Percentiles rank a stretch among this genome's conserved stretches.
These are phyloP conservation scores for Doryteuthis pealeii DNA, from an alignment of 1,140 invertebrate species.

Conservation along the genomic window DNA sequence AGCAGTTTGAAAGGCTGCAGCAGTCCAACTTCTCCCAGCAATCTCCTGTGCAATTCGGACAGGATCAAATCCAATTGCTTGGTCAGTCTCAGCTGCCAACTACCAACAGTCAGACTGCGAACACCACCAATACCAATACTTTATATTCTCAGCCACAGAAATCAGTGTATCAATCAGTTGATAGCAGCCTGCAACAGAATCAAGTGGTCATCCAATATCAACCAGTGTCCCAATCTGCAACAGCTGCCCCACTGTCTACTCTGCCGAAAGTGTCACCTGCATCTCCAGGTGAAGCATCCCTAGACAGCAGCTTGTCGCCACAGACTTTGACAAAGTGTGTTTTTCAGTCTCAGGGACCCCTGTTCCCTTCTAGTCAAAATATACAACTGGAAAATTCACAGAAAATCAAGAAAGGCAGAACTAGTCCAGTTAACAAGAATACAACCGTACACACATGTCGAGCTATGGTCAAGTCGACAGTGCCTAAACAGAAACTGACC, in stretches of 20 bases:
- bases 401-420: conserved; percentile 7
- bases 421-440: neutral
- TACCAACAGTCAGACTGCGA: neutral
- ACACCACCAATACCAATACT: too few species aligned
- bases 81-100: neutral
- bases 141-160: neutral
- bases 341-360: neutral
- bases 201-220: neutral
- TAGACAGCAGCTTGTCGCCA: neutral
- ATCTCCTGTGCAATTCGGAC: too few species aligned
- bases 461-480: neutral
- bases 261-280: neutral
- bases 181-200: neutral
- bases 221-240: neutral
- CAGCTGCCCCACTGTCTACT: neutral
- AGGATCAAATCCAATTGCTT: too few species aligned
- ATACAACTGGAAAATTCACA: conserved; percentile 1
- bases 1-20: too few species aligned
- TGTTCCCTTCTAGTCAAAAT: conserved; percentile 13
- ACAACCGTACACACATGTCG: neutral
- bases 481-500: conserved; percentile 20
- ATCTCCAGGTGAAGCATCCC: neutral
- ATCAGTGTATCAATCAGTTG: neutral
- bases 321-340: neutral
- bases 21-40: too few species aligned